These are phyloP conservation scores for Radopholus similis DNA, from an alignment of 1,140 invertebrate species.

Conservation along the genomic window DNA sequence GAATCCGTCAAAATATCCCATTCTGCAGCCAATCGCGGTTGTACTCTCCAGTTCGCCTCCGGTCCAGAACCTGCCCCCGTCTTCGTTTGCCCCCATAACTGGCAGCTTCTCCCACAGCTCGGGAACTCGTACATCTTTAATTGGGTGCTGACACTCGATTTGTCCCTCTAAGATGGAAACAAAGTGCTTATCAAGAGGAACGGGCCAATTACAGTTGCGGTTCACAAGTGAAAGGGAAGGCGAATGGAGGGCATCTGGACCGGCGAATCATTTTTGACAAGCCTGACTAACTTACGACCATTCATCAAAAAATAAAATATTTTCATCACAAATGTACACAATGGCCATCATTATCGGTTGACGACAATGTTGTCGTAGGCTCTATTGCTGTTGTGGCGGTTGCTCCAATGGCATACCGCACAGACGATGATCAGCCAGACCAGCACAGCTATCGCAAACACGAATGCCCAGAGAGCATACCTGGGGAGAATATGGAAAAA, in stretches of 20 bases:
- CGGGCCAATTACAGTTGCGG: constrained; percentile 1
- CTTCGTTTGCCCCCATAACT: not conserved
- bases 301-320: not conserved
- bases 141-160: no score
- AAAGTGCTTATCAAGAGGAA: constrained; percentile 8
- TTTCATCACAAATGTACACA: no score
- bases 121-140: not conserved
- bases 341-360: constrained; percentile 19
- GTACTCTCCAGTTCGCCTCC: not conserved
- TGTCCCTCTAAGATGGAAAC: not conserved
- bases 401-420: constrained; percentile 45
- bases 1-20: not conserved
- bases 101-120: not conserved
- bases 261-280: not conserved
- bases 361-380: constrained; percentile 57
- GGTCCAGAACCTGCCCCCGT: not conserved
- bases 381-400: constrained; percentile 23
- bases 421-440: constrained; percentile 50
- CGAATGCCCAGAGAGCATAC: constrained; percentile 55
- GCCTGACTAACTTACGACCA: not conserved
- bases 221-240: not conserved
- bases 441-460: constrained; percentile 43
- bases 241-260: not conserved
- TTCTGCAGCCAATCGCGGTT: constrained; percentile 2
- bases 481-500: no score